Evolutionary conservation across 2,888 invertebrate species (phyloP), one percentile per base, ranked within the genome.

Genomic region (Stenichneumon culpator): DNA sequence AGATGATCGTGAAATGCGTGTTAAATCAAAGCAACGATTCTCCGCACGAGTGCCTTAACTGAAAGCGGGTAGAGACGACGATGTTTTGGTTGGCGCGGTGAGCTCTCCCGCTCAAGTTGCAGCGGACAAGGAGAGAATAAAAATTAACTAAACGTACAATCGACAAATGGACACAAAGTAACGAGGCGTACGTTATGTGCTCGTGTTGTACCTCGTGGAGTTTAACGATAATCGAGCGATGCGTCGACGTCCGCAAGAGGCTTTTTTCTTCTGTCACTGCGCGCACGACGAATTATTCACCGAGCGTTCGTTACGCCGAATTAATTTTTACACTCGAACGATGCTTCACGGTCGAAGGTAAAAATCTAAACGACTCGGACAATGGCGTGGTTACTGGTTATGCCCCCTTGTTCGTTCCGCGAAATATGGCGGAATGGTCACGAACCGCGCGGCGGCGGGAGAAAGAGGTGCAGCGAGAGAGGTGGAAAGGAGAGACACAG

Each of bases 371-470:
- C 79, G 79, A 88, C 86, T 65, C 86, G 82, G 83, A 87, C 86
- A 91, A 91, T 91, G 91, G 91, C 91, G 91, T 89, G 89, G 78
- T 86, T 86, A 80, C 84, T 84, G 80, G 72, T 73, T 78, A 73
- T 84, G 80, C 65, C 77, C 67, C 70, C 72, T 63, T 22, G 63
- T 86, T 84, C 85, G 83, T 87, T 84, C 81, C 52, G 73, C 73
- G 75, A 78, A 87, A 87, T 79, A 86, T 81, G 87, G 86, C 81
- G 77, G 44, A 75, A 75, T 65, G 74, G 63, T 65, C 63, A 57
- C 25, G 63, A 68, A 14, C 25, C n/a, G 39, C n/a, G 39, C 39
- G 47, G 11, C 25, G 68, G 68, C 44, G 68, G 44, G 63, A 63
- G 32, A 32, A 63, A 16, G 19, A 44, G 39, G 44, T 32, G 19